Percentiles rank a stretch among this genome's conserved stretches.
Conservation (phyloP, 2,797 vertebrate genomes). For the Sarcoramphus papa region DNA sequence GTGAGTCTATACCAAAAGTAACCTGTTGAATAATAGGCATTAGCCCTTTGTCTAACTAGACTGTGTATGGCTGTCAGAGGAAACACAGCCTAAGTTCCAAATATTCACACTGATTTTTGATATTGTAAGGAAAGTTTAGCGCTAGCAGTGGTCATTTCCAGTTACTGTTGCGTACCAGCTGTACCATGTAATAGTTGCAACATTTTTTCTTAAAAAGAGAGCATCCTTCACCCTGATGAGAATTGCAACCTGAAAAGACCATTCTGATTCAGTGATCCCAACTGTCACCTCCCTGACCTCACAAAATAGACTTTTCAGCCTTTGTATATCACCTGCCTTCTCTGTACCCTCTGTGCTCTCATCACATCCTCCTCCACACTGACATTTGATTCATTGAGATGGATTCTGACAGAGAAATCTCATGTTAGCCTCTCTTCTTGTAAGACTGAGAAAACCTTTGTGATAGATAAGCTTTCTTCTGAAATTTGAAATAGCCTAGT, state of each 20-base stretch:
- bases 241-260: neutral
- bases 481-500: neutral
- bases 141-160: neutral
- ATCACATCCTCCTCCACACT: neutral
- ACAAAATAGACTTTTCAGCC: conserved; percentile 30
- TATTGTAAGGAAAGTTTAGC: neutral
- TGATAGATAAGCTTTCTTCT: neutral
- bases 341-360: neutral
- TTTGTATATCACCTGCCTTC: conserved; percentile 1
- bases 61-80: neutral
- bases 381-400: conserved; percentile 13
- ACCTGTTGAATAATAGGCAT: neutral
- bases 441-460: neutral
- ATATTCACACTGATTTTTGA: neutral
- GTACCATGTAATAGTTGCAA: neutral
- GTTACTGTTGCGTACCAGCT: neutral
- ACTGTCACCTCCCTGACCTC: conserved; percentile 18
- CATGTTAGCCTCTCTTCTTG: neutral
- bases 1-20: neutral
- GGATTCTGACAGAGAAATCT: conserved; percentile 16
- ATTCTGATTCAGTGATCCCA: neutral
- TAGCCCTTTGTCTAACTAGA: neutral
- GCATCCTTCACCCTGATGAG: neutral
- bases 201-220: neutral
- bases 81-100: neutral